Evolutionary conservation across 2,113 vertebrate species (phyloP), one percentile per base, ranked within the genome.

Genomic region (Clupea harengus): DNA sequence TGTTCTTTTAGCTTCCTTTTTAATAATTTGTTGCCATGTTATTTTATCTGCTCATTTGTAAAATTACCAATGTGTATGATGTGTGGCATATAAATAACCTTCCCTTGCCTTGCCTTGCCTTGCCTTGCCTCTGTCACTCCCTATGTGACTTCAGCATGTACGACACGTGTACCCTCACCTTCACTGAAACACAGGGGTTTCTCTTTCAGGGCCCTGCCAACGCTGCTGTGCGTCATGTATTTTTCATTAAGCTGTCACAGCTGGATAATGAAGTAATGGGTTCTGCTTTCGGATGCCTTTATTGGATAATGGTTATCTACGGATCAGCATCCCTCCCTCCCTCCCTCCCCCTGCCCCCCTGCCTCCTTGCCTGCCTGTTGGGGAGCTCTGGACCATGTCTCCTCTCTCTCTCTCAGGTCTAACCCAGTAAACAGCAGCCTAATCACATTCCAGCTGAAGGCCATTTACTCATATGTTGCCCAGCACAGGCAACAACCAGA

Each of bases 241-340:
- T 84, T 92, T 89, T 89, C 81, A 90, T 86, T 81, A 83, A 82
- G 87, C 88, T 88, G 85, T 45, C 54, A 45, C 85, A 22, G 54
- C 54, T 60, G 80, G 87, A 82, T 94, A 94, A 94, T 94, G 84
- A 86, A 90, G 91, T 91, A 92, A 93, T 92, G 90, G 88, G 90
- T 88, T 89, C 89, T 87, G 86, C 87, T 81, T 93, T 86, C 32
- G 89, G 87, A 81, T 87, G 83, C 47, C 88, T 72, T 95, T 94
- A 95, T 94, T 91, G 84, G 89, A 94, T 95, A 88, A 95, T 85
- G 91, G 89, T 92, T 94, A 95, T 95, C 93, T 93, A 91, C 90
- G 86, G 89, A 92, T 92, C 93, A 91, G 92, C 90, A 64, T 87
- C 90, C 92, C 92, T 92, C 86, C 72, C 87, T 85, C 86, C 85